Base-by-base conservation (phyloP, 2,888 invertebrate genomes). In the Xestia rhomboidea region DNA sequence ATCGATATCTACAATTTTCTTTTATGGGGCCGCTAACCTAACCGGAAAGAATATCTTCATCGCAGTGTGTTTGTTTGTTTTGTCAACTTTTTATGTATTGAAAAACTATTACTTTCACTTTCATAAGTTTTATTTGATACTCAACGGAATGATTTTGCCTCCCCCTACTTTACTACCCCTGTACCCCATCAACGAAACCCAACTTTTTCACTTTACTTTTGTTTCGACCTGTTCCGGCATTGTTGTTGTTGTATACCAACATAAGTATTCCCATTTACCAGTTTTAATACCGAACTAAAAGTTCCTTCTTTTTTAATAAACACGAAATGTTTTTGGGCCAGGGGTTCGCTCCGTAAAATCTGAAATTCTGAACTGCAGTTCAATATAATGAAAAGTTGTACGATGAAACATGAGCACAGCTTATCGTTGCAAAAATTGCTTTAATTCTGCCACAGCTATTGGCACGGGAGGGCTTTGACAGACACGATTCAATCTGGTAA, bases 401-500 rank as follows among this genome's bases (percentile, higher is more conserved):
- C 30, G 41, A 34, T 30, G 21, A 30, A 73, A 71, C 44, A 38
- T 38, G 34, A 44, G 41, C 27, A 30, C 46, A 21, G 63, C 54
- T 71, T 66, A 81, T 44, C 54, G n/a, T 49, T 68, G 51, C 30
- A 72, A 79, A 88, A 83, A 80, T 73, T 57, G 69, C n/a, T 15
- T 77, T 84, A 77, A 85, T 82, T 78, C 82, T 87, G 89, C 91
- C 88, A 85, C 83, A 87, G 85, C 86, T 93, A 94, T 94, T 94
- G 93, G 91, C 93, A 92, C 91, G 90, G 82, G 86, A 91, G 89
- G 92, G 93, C 94, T 95, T 94, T 96, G 95, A 94, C 93, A 92
- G 93, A 91, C 94, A 91, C 96, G 93, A 94, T 96, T 95, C 95
- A 96, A 96, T 96, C 96, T 96, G 95, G 95, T 96, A 96, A 96